Conservation (phyloP, 2,113 vertebrate genomes). For the Theristicus caerulescens region DNA sequence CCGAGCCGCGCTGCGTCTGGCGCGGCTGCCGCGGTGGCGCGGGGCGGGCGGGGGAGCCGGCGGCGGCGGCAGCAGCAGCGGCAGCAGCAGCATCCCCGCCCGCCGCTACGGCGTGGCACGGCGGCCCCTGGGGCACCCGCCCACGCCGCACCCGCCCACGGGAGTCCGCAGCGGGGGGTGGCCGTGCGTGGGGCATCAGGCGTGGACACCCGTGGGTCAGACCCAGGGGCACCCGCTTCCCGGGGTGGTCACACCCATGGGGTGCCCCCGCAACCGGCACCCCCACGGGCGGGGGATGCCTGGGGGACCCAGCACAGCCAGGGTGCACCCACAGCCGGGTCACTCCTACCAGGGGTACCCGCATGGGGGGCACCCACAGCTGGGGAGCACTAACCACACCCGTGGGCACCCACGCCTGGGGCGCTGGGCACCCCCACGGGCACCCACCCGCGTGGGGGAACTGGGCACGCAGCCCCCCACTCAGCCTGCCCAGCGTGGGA, state of each 20-base stretch:
- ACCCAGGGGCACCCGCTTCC: neutral
- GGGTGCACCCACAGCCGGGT: too few relatives aligned
- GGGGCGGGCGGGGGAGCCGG: neutral
- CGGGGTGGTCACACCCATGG: neutral
- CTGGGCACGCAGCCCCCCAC: neutral
- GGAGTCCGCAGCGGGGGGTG: neutral
- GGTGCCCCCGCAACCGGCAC: too few relatives aligned
- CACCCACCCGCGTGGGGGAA: neutral
- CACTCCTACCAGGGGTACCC: too few relatives aligned
- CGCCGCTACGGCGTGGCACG: neutral
- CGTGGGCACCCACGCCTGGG: neutral
- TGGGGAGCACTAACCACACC: neutral
- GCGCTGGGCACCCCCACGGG: neutral
- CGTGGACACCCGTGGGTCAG: neutral
- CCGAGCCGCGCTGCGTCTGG: constrained; percentile 32
- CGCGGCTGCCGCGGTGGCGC: neutral
- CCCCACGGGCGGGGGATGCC: neutral
- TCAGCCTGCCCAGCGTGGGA: neutral
- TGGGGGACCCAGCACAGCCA: neutral
- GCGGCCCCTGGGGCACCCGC: neutral
- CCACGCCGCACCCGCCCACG: neutral
- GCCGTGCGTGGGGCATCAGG: neutral
- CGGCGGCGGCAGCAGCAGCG: neutral
- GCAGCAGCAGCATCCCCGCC: neutral
- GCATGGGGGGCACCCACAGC: neutral